Conservation (phyloP, 2,113 vertebrate species). For the Sus scrofa region DNA sequence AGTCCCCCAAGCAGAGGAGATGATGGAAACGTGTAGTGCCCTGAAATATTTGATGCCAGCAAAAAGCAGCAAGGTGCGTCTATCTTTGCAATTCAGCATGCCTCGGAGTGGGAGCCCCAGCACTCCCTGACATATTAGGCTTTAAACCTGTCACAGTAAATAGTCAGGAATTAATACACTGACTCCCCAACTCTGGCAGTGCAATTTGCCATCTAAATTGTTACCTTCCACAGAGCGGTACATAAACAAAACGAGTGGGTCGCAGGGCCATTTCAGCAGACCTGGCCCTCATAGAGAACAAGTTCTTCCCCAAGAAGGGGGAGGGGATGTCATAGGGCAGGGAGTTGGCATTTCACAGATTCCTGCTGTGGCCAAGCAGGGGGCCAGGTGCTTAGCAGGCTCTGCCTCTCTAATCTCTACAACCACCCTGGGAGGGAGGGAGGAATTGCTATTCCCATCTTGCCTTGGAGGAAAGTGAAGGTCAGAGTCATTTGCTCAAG, state of each 20-base stretch:
- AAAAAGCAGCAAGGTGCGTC: background rate
- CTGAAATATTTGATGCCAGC: background rate
- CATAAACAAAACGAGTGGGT: constrained; percentile 40
- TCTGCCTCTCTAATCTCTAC: background rate
- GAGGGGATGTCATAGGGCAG: background rate
- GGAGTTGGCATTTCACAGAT: background rate
- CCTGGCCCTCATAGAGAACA: background rate
- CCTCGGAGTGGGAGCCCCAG: background rate
- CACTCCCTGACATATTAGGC: background rate
- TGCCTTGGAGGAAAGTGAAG: background rate
- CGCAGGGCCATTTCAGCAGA: background rate
- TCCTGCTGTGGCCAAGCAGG: background rate
- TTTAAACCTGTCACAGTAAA: constrained; percentile 74
- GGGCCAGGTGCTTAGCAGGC: background rate
- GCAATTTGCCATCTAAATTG: constrained; percentile 73
- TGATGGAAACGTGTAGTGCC: background rate
- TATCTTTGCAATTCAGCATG: background rate
- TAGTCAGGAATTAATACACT: constrained; percentile 61
- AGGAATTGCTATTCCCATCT: background rate
- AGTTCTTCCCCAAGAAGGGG: background rate
- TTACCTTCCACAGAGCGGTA: constrained; percentile 34
- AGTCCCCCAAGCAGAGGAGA: background rate
- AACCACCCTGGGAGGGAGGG: background rate
- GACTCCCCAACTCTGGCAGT: background rate
- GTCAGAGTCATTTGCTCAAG: background rate